Evolutionary conservation across 2,888 invertebrate genomes (phyloP).

Genomic region (Noctuana brunneofusca): DNA sequence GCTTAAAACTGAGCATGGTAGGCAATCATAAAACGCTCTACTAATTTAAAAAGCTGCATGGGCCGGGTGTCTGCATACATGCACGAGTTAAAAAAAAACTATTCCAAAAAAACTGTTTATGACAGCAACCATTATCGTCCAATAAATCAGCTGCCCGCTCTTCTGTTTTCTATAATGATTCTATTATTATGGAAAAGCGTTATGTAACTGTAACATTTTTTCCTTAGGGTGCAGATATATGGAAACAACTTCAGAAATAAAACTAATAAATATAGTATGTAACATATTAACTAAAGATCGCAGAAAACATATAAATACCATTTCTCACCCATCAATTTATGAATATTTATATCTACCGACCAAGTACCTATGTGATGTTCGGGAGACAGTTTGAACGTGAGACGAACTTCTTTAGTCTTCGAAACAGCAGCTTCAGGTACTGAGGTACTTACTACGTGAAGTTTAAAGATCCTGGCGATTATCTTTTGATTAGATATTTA

Average conservation of each 20-base stretch:
- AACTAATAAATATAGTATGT: neutral
- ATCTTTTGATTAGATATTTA: too few species aligned
- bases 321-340: too few species aligned
- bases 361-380: too few species aligned
- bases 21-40: constrained; percentile 29
- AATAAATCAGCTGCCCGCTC: constrained; percentile 83
- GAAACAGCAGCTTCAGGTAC: too few species aligned
- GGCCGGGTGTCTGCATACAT: constrained; percentile 66
- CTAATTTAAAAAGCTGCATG: constrained; percentile 29
- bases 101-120: constrained; percentile 81
- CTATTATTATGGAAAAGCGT: constrained; percentile 83
- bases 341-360: too few species aligned
- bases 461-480: too few species aligned
- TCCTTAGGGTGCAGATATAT: constrained; percentile 49
- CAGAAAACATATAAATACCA: neutral
- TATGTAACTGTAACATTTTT: constrained; percentile 82
- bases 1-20: constrained; percentile 23
- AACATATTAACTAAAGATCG: neutral
- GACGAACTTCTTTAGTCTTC: too few species aligned
- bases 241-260: constrained; percentile 48
- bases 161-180: constrained; percentile 84
- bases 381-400: too few species aligned
- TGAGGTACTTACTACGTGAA: too few species aligned
- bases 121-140: constrained; percentile 81
- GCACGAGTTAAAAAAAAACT: constrained; percentile 69